phyloP scores from a whole-genome alignment of 2,888 invertebrate genomes.

The Yponomeuta cagnagella region DNA sequence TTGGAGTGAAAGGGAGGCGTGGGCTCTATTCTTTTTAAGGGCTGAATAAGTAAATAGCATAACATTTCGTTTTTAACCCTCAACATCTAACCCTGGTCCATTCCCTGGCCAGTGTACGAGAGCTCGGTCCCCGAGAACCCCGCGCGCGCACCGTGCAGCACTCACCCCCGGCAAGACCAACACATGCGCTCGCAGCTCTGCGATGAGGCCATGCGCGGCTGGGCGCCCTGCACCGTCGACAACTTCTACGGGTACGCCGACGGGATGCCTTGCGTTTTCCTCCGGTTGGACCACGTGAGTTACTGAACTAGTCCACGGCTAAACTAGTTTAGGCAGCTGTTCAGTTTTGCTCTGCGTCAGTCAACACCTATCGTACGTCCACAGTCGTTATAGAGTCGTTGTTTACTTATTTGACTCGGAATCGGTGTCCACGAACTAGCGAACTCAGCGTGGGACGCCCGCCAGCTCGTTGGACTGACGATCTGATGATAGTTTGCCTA shows the following conservation, averaged over 20 bases:
- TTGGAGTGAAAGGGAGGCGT: too few relatives aligned
- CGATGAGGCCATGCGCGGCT: constrained; percentile 50
- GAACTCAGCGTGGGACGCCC: too few relatives aligned
- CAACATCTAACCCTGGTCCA: not conserved
- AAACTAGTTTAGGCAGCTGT: too few relatives aligned
- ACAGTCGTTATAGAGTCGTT: too few relatives aligned
- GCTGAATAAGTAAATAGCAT: too few relatives aligned
- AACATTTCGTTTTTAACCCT: not conserved
- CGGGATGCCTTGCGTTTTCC: constrained; percentile 85
- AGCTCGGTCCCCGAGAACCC: constrained; percentile 58
- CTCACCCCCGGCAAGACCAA: constrained; percentile 43
- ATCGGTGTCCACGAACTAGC: too few relatives aligned
- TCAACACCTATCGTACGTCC: too few relatives aligned
- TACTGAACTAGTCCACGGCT: not conserved
- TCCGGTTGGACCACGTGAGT: constrained; percentile 81
- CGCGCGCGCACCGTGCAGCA: constrained; percentile 60
- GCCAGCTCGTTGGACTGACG: too few relatives aligned
- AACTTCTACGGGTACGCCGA: constrained; percentile 82
- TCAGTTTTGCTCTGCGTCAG: too few relatives aligned
- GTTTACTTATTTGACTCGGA: too few relatives aligned
- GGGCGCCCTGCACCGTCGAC: constrained; percentile 78
- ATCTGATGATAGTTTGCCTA: too few relatives aligned
- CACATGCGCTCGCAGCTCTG: constrained; percentile 49
- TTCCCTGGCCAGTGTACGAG: constrained; percentile 46
- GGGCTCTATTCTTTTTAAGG: too few relatives aligned